Conservation (phyloP, 2,113 vertebrate genomes). For the Chloebia gouldiae region DNA sequence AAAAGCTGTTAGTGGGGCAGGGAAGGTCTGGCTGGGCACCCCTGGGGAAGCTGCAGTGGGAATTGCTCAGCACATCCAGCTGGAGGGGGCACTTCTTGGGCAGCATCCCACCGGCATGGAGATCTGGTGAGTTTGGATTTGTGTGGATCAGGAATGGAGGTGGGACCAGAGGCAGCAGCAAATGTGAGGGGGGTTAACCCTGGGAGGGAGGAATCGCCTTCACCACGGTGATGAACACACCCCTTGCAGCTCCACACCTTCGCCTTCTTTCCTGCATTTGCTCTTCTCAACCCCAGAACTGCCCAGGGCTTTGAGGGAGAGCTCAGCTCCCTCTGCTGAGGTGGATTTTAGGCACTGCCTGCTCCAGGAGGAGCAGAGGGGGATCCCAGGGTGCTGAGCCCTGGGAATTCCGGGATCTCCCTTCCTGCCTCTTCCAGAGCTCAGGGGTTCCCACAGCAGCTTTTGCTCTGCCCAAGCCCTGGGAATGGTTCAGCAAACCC, state of each 20-base stretch:
- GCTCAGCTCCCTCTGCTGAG: neutral
- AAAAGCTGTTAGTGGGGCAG: neutral
- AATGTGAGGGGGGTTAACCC: neutral
- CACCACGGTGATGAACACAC: neutral
- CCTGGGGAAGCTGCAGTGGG: neutral
- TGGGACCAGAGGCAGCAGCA: neutral
- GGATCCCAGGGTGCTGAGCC: neutral
- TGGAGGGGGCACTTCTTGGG: neutral
- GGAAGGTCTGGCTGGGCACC: neutral
- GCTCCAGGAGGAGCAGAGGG: neutral
- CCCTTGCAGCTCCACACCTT: neutral
- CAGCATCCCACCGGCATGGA: neutral
- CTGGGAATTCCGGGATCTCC: rapidly evolving
- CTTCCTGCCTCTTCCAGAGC: neutral
- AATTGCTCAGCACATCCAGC: neutral
- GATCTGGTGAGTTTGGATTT: neutral
- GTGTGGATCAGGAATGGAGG: neutral
- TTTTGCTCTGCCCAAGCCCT: neutral
- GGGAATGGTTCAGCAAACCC: neutral
- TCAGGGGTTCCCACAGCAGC: neutral
- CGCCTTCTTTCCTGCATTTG: neutral
- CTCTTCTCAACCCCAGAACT: neutral
- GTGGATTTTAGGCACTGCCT: neutral
- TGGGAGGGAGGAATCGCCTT: neutral
- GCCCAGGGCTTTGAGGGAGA: neutral